Evolutionary conservation across 1,140 invertebrate genomes (phyloP), one percentile per base, ranked within the genome.

Genomic region (Phthorimaea operculella): DNA sequence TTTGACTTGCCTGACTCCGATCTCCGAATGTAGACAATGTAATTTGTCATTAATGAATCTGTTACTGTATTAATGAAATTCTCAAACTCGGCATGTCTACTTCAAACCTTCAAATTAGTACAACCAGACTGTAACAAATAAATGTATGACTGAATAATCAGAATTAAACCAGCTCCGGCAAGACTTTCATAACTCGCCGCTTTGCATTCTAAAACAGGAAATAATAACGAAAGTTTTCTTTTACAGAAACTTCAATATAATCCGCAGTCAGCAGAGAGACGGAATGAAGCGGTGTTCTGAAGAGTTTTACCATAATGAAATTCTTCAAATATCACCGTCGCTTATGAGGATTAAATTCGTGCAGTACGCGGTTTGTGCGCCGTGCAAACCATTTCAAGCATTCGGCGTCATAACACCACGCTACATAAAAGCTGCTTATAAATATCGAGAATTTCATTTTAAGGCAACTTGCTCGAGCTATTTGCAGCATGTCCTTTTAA

Each of bases 221-320:
- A 70, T 67, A 68, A 70, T 69, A 66, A 60, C 47, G 52, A 63
- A 71, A 72, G 66, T 70, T 74, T 68, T 66, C 66, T 69, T 72
- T 69, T 59, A 58, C 52, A 62, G 64, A 67, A 68, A 77, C 68
- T 77, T 68, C 64, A 66, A 74, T 70, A 73, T 59, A 39, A 39
- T 39, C 36, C n/a, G 36, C n/a, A 39, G 36, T 39, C 36, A n/a
- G 10, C 36, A 39, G 36, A n/a, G 10, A 39, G 52, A 60, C 65
- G 36, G 36, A 39, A 39, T 39, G 36, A 39, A 28, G 36, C 36
- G 36, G 10, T 39, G 57, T 64, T 72, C 63, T 60, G 66, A 66
- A 68, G 67, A 76, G 75, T 76, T 74, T 79, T 72, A 70, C 73
- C 69, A 77, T 82, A 82, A 84, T 84, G 76, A 82, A 84, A 84